Percentiles rank a stretch among this genome's conserved stretches.
phyloP scores from a whole-genome alignment of 2,797 vertebrate genomes.

The Notamacropus eugenii region DNA sequence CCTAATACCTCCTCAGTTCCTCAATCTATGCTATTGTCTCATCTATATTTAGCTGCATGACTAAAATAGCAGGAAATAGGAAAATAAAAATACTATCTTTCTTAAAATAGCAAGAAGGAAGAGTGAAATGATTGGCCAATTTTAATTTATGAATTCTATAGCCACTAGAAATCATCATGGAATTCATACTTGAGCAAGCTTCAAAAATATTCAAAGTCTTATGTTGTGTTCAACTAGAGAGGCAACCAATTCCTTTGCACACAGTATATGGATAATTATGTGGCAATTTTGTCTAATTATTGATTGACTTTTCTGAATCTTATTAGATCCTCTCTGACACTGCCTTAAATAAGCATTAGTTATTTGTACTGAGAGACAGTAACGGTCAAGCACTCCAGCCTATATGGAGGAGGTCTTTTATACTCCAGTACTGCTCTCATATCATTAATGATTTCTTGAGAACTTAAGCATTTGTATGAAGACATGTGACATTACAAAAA shows the following conservation, averaged over 20 bases:
- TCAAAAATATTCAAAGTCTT: constrained; percentile 36
- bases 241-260: background rate
- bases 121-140: background rate
- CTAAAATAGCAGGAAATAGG: background rate
- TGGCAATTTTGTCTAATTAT: constrained; percentile 62
- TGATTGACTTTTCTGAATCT: constrained; percentile 16
- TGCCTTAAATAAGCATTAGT: background rate
- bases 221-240: background rate
- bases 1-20: background rate
- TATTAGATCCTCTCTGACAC: constrained; percentile 5
- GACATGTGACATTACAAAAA: background rate
- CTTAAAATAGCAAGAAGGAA: constrained; percentile 10
- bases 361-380: constrained; percentile 18
- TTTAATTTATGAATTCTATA: constrained; percentile 8
- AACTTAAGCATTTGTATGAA: background rate
- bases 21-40: background rate
- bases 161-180: constrained; percentile 34
- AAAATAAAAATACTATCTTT: constrained; percentile 4
- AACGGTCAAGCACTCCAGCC: constrained; percentile 4
- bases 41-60: constrained; percentile 26
- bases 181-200: constrained; percentile 34
- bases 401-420: background rate
- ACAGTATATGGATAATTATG: constrained; percentile 8
- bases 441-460: background rate
- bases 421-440: background rate